Evolutionary conservation across 1,140 invertebrate genomes (phyloP), one percentile per base, ranked within the genome.

Genomic region (Magallana angulata): DNA sequence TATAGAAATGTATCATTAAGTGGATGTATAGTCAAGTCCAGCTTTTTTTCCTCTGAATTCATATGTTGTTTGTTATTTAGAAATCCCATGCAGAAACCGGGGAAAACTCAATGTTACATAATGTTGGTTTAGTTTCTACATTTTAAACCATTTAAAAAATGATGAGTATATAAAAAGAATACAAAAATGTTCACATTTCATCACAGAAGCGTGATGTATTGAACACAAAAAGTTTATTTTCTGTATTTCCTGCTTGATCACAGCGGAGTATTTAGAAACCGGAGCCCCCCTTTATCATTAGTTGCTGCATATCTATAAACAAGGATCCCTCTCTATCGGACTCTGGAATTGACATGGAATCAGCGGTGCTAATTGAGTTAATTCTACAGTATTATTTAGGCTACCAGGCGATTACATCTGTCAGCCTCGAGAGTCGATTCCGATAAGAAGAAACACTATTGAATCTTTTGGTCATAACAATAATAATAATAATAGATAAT

Each of bases 341-440:
- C 48, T 57, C 48, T 6, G 14, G 48, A n/a, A 57, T 82, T 58
- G 48, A 82, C 81, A 82, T 57, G 16, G 57, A 82, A 57, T 82
- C 81, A 57, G 81, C n/a, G n/a, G 81, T 82, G 81, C 81, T 82
- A 82, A 82, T 82, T 82, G 81, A 82, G 81, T 82, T 82, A 82
- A 82, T 82, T 82, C n/a, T 82, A 36, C 24, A 11, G 36, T 30
- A 76, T 76, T 76, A 76, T 76, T 76, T 76, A 36, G 68, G 68
- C 68, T 76, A 76, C 68, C 68, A 76, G 68, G 8, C 30, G 68
- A 76, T 76, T 76, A 30, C 68, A 30, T 76, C 68, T 76, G 68
- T 76, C 68, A 76, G 68, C 68, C 11, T 30, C 24, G 36, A 11
- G 68, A 36, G 68, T 76, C 24, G 30, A 18, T 76, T 76, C 68